Percentiles rank a stretch among this genome's conserved stretches.
Conservation (phyloP, 2,797 vertebrate genomes). For the Tenualosa ilisha region DNA sequence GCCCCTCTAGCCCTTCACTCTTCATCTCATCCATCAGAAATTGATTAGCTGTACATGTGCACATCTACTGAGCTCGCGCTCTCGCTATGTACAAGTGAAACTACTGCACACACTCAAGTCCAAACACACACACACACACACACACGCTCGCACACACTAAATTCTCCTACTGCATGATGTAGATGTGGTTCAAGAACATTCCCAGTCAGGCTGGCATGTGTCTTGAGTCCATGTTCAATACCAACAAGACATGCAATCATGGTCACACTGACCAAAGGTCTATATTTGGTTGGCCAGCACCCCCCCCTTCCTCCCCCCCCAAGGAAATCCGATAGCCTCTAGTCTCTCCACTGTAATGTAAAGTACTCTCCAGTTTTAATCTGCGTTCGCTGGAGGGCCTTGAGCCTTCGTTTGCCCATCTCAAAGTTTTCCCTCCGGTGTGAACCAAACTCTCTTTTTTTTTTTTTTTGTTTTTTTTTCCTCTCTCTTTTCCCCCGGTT, state of each 20-base stretch:
- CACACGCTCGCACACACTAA: not conserved
- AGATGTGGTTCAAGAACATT: not conserved
- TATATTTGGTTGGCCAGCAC: not conserved
- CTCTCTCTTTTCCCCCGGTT: not conserved
- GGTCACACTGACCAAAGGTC: not conserved
- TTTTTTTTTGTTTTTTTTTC: too few relatives aligned
- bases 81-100: not conserved
- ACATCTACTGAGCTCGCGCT: not conserved
- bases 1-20: not conserved
- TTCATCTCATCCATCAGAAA: conserved; percentile 3
- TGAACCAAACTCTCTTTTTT: not conserved
- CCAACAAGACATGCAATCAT: conserved; percentile 3
- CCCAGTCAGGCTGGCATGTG: not conserved
- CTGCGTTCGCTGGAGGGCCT: not conserved
- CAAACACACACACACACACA: not conserved
- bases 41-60: not conserved
- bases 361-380: not conserved
- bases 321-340: not conserved
- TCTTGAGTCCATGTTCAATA: not conserved
- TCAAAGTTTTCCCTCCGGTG: not conserved
- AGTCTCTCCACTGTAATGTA: not conserved
- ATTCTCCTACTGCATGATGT: not conserved
- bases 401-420: not conserved
- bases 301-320: not conserved
- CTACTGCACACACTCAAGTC: not conserved